Conservation (phyloP, 1,140 invertebrate species). For the Calycopis cecrops region DNA sequence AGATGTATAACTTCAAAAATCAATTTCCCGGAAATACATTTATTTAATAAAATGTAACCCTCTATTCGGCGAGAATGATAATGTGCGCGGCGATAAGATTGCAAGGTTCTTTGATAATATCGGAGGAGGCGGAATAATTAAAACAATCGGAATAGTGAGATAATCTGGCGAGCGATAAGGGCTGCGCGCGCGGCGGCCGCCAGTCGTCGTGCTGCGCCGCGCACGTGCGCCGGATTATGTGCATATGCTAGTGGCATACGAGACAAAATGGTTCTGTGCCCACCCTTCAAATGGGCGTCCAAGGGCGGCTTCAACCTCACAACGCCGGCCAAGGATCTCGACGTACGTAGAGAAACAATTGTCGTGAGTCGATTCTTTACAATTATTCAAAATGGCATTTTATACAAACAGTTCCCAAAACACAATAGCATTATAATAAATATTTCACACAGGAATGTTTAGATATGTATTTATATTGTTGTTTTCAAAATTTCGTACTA, state of each 20-base stretch:
- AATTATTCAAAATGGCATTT: conserved; percentile 3
- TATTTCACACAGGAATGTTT: too few species aligned
- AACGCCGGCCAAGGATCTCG: conserved; percentile 23
- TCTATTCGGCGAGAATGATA: conserved; percentile 48
- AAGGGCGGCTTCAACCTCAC: conserved; percentile 54
- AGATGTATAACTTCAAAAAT: too few species aligned
- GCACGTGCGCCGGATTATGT: conserved; percentile 20
- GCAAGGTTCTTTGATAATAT: conserved; percentile 59
- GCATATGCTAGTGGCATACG: conserved; percentile 4
- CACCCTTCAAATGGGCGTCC: conserved; percentile 57
- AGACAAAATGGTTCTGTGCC: conserved; percentile 62
- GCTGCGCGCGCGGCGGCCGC: conserved; percentile 40
- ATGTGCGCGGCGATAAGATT: conserved; percentile 64
- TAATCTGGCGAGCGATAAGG: conserved; percentile 64
- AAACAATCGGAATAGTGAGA: conserved; percentile 66
- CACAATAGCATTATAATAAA: conserved; percentile 9
- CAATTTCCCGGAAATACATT: conserved; percentile 14
- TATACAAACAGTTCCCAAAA: neutral
- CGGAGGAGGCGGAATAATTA: conserved; percentile 66
- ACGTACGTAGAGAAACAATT: conserved; percentile 44
- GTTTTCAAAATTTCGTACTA: too few species aligned
- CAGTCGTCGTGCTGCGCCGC: conserved; percentile 39
- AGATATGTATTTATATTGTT: too few species aligned
- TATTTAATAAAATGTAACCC: conserved; percentile 36
- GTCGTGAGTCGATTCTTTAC: conserved; percentile 37